Evolutionary conservation across 2,888 invertebrate species (phyloP).

Genomic region (Thymelicus acteon): DNA sequence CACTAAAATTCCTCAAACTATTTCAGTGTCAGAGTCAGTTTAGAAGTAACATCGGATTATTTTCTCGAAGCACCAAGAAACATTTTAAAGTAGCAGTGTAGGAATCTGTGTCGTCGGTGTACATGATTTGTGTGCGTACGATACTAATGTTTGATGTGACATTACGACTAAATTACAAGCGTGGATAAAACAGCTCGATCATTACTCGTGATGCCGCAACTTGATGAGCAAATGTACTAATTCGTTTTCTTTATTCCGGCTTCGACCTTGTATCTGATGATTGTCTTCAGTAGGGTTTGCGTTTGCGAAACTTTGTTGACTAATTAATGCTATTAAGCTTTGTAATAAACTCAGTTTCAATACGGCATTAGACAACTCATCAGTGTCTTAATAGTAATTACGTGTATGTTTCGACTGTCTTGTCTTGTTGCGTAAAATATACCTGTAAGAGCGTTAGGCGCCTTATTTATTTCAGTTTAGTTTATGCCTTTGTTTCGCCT

Average conservation of each 20-base stretch:
- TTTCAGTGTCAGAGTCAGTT: too few relatives aligned
- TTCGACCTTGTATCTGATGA: slow-evolving; percentile 72
- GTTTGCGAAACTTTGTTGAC: slow-evolving; percentile 45
- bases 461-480: too few relatives aligned
- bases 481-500: too few relatives aligned
- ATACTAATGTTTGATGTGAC: slow-evolving; percentile 48
- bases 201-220: slow-evolving; percentile 45
- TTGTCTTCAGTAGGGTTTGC: slow-evolving; percentile 60
- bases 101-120: slow-evolving; percentile 38
- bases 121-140: slow-evolving; percentile 43
- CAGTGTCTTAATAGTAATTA: slow-evolving; percentile 6
- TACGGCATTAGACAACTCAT: neutral
- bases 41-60: too few relatives aligned
- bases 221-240: slow-evolving; percentile 44
- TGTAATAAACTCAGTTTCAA: slow-evolving; percentile 18
- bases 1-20: too few relatives aligned
- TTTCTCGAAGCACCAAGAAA: too few relatives aligned
- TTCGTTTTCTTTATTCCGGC: slow-evolving; percentile 57
- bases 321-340: slow-evolving; percentile 38
- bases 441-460: neutral
- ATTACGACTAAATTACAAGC: slow-evolving; percentile 64
- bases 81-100: neutral
- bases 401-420: neutral
- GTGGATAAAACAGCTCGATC: slow-evolving; percentile 56
- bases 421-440: neutral